Conservation (phyloP, 2,113 vertebrate genomes). For the Microtus ochrogaster region DNA sequence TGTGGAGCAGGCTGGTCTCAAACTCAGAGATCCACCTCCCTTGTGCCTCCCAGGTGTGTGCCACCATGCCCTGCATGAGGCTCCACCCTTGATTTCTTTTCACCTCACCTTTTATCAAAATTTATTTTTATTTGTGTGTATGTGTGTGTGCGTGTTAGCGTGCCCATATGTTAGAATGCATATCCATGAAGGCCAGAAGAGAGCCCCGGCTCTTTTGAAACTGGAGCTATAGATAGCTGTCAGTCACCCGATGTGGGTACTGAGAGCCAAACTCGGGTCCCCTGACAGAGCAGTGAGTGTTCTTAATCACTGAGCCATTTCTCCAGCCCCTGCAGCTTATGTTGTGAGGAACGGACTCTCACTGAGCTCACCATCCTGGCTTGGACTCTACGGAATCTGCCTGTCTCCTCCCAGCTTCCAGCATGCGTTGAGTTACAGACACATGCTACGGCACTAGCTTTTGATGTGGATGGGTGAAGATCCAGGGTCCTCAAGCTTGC, state of each 20-base stretch:
- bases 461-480: neutral
- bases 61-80: too few relatives aligned
- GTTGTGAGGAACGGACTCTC: neutral
- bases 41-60: rapidly evolving
- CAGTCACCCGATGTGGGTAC: neutral
- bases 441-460: rapidly evolving
- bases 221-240: neutral
- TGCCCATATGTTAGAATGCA: too few relatives aligned
- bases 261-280: neutral
- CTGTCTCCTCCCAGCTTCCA: neutral
- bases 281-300: neutral
- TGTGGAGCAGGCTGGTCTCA: neutral
- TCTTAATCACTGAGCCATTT: neutral
- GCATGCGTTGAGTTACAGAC: neutral
- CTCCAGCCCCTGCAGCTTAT: neutral
- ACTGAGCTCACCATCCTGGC: neutral
- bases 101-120: neutral
- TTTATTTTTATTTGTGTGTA: neutral
- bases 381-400: neutral
- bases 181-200: neutral
- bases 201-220: neutral
- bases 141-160: neutral
- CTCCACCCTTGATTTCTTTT: neutral
- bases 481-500: neutral
- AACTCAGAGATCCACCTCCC: neutral